Evolutionary conservation across 2,797 vertebrate genomes (phyloP), one percentile per base, ranked within the genome.

Genomic region (Gobionotothen gibberifrons): DNA sequence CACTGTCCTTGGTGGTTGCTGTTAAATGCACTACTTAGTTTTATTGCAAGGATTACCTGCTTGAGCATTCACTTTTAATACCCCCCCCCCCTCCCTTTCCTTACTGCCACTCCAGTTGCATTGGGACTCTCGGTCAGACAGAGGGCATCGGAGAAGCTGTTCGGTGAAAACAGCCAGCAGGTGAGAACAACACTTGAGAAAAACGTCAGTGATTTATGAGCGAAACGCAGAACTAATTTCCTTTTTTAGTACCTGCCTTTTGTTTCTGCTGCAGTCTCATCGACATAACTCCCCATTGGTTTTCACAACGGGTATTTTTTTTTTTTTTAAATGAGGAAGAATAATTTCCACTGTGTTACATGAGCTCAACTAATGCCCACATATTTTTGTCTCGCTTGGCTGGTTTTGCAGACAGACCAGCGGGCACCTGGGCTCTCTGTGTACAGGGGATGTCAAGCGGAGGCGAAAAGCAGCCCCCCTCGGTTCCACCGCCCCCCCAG

Each of bases 381-480:
- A 51, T 78, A 7, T 86, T 85, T 76, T 59, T 75, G 55, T 88
- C 40, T 68, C 21, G 40, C 74, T 69, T 56, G 71, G 51, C 70
- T 79, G 77, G 17, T 66, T 84, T 76, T 79, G 66, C 93, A 99
- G 98, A 88, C 98, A 99, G 94, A 99, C 97, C 85, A 99, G 97
- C 72, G 95, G 98, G 81, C 98, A 99, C 91, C 96, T 99, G 75
- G 98, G 97, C 90, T 99, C 98, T 60, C 87, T 99, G 68, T 99
- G 97, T 87, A 99, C 95, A 19, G 98, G 98, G 73, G 98, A 99
- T 73, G 94, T 99, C 94, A 99, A 99, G 93, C 96, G 98, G 86
- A 96, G 98, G 90, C 95, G 98, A 79, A 99, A 99, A 93, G 98
- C 97, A 44, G 96, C 97, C 71, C 98, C 98, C 83, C 93, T 97